A percentile compares a stretch with the other conserved stretches of the same genome.
These are phyloP conservation scores for Orchesellides sinensis DNA, from an alignment of 2,888 invertebrate species.

Conservation along the genomic window DNA sequence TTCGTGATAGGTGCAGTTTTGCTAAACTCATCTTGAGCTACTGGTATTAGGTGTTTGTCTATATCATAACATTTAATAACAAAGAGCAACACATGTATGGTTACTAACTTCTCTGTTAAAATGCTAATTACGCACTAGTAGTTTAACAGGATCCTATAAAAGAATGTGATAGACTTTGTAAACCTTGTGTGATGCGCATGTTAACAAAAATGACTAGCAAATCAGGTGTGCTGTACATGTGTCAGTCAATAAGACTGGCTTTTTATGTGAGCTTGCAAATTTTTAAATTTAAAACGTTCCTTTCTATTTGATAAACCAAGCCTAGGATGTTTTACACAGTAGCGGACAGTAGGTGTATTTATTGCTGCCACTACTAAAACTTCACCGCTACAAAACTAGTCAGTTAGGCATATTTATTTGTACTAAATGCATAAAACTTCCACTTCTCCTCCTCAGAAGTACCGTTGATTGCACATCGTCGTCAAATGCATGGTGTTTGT, in stretches of 20 bases:
- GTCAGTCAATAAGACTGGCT: conserved; percentile 32
- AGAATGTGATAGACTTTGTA: conserved; percentile 5
- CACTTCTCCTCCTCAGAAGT: conserved; percentile 39
- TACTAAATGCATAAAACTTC: conserved; percentile 52
- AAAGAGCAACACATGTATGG: conserved; percentile 7
- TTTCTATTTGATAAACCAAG: conserved; percentile 12
- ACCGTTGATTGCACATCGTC: conserved; percentile 46
- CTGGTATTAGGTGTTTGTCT: conserved; percentile 45
- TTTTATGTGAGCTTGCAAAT: no score
- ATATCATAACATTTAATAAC: no score
- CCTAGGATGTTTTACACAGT: conserved; percentile 12
- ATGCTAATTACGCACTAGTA: conserved; percentile 65
- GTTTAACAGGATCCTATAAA: conserved; percentile 62
- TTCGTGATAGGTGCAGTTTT: conserved; percentile 54
- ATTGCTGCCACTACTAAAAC: conserved; percentile 37
- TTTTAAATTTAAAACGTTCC: no score
- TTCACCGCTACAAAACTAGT: conserved; percentile 27
- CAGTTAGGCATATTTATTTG: conserved; percentile 36
- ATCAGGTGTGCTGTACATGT: conserved; percentile 35
- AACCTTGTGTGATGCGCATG: no score
- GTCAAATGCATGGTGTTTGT: conserved; percentile 35
- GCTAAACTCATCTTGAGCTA: conserved; percentile 46
- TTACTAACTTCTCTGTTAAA: conserved; percentile 38
- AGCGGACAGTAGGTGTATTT: conserved; percentile 25
- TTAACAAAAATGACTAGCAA: conserved; percentile 44